Evolutionary conservation across 2,797 vertebrate species (phyloP).

Genomic region (Numenius phaeopus): DNA sequence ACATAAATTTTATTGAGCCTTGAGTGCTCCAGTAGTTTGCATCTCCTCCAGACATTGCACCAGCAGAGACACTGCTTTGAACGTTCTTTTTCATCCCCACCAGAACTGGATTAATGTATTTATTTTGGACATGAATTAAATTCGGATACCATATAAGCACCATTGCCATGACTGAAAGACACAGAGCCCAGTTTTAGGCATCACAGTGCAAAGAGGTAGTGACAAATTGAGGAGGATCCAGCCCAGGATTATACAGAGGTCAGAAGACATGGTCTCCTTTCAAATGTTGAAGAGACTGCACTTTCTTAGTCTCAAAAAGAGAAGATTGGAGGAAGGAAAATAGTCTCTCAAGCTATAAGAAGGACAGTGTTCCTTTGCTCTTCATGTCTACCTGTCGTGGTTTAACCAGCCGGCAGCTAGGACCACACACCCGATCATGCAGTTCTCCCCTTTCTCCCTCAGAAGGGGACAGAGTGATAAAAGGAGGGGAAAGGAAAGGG

Average conservation of each 20-base stretch:
- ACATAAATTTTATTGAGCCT: neutral
- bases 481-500: neutral
- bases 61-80: neutral
- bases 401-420: neutral
- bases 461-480: neutral
- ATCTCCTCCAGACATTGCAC: neutral
- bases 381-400: neutral
- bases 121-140: neutral
- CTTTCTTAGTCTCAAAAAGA: neutral
- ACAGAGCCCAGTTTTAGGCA: neutral
- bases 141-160: neutral
- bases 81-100: neutral
- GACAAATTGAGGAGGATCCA: neutral
- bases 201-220: neutral
- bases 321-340: neutral
- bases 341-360: neutral
- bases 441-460: neutral
- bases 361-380: neutral
- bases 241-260: neutral
- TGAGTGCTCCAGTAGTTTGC: neutral
- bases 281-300: neutral
- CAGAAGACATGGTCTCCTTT: neutral
- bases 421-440: neutral
- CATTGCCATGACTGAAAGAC: neutral
- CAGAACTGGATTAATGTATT: neutral